Conservation (phyloP, 2,888 invertebrate species). For the Mythimna lalbum region DNA sequence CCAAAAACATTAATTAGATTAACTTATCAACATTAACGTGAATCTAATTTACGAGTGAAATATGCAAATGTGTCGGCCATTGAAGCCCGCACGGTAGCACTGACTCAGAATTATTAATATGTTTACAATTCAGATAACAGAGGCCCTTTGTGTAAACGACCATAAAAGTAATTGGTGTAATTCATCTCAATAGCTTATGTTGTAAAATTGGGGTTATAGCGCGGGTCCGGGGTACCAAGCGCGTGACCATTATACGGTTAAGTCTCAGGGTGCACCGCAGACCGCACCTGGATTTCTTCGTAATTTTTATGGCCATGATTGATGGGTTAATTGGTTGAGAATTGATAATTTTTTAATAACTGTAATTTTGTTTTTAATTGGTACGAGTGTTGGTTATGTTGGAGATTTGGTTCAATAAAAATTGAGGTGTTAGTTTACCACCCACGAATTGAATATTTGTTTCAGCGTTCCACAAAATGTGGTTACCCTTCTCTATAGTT, state of each 20-base stretch:
- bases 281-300: slow-evolving; percentile 58
- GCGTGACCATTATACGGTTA: slow-evolving; percentile 72
- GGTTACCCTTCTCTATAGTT: no score
- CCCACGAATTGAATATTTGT: background rate
- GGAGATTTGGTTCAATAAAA: background rate
- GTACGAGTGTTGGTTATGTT: background rate
- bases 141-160: slow-evolving; percentile 73
- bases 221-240: slow-evolving; percentile 35
- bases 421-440: background rate
- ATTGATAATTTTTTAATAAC: slow-evolving; percentile 54
- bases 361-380: slow-evolving; percentile 29
- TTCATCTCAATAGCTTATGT: slow-evolving; percentile 81
- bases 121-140: slow-evolving; percentile 80
- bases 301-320: slow-evolving; percentile 55
- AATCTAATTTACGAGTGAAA: slow-evolving; percentile 68
- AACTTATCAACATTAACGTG: slow-evolving; percentile 65
- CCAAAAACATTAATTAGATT: slow-evolving; percentile 66
- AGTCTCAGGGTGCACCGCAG: slow-evolving; percentile 61
- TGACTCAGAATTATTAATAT: slow-evolving; percentile 76
- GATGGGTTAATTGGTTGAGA: slow-evolving; percentile 47
- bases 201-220: slow-evolving; percentile 74
- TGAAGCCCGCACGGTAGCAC: slow-evolving; percentile 72
- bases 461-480: no score
- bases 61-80: slow-evolving; percentile 72
- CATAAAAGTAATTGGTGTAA: slow-evolving; percentile 85